Evolutionary conservation across 2,797 vertebrate species (phyloP).

Genomic region (Vultur gryphus): DNA sequence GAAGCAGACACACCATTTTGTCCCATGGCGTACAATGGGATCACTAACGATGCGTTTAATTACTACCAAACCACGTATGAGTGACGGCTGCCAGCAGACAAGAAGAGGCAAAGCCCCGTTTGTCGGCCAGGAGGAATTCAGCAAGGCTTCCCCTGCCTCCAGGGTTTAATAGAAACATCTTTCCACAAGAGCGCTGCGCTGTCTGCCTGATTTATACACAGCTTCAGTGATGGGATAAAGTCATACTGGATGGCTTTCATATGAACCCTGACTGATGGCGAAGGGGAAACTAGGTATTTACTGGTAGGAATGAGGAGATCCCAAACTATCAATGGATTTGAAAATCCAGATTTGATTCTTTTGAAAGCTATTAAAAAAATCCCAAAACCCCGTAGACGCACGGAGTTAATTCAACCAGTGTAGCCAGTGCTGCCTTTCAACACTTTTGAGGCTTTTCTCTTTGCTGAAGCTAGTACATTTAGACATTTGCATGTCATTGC

Average conservation of each 20-base stretch:
- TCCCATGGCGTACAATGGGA: neutral
- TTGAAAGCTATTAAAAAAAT: neutral
- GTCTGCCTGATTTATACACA: fast-evolving
- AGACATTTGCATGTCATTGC: neutral
- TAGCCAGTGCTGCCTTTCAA: neutral
- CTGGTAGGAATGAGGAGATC: neutral
- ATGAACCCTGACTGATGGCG: neutral
- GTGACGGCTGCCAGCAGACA: neutral
- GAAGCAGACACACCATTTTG: constrained; percentile 21
- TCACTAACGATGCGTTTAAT: neutral
- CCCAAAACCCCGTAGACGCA: fast-evolving
- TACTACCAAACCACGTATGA: neutral
- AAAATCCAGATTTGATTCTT: neutral
- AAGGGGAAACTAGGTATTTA: neutral
- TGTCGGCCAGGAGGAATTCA: neutral
- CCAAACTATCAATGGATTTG: neutral
- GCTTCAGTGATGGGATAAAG: neutral
- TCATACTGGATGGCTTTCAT: fast-evolving
- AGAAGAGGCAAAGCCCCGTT: neutral
- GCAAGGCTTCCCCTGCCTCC: neutral
- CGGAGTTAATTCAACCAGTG: neutral
- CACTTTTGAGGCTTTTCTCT: neutral
- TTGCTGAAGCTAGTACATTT: neutral
- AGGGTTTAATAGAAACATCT: neutral
- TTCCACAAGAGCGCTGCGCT: neutral